Conservation (phyloP, 2,888 invertebrate species). For the Fissipunctia ypsillon region DNA sequence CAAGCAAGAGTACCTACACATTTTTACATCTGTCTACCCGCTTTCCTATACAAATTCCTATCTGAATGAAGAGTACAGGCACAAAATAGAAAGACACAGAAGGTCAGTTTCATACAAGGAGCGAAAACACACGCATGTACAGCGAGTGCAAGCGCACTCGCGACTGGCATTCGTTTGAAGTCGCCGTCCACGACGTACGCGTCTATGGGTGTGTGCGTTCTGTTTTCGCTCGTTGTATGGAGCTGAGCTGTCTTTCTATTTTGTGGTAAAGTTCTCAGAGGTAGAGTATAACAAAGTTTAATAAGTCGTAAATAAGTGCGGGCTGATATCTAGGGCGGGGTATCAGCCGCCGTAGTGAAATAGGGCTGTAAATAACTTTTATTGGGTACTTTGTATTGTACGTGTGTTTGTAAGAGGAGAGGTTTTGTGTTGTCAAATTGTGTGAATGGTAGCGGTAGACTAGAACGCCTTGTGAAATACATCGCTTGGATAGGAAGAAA, state of each 20-base stretch:
- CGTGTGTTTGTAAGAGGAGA: slow-evolving; percentile 4
- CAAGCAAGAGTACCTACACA: too few species aligned
- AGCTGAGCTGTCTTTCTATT: neutral
- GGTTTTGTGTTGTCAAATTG: neutral
- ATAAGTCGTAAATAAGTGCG: slow-evolving; percentile 60
- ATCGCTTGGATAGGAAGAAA: too few species aligned
- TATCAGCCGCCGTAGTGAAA: slow-evolving; percentile 35
- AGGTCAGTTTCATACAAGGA: neutral
- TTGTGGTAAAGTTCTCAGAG: slow-evolving; percentile 1
- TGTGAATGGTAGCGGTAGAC: neutral
- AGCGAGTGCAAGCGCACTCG: neutral
- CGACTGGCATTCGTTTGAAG: too few species aligned
- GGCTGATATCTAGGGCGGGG: slow-evolving; percentile 51
- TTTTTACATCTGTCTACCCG: slow-evolving; percentile 9
- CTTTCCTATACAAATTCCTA: neutral
- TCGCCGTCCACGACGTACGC: neutral
- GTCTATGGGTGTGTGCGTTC: neutral
- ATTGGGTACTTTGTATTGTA: slow-evolving; percentile 42
- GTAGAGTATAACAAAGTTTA: slow-evolving; percentile 44
- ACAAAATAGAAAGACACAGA: slow-evolving; percentile 2
- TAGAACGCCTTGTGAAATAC: neutral
- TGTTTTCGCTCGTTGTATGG: neutral
- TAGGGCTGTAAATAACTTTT: slow-evolving; percentile 50
- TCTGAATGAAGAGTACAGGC: neutral
- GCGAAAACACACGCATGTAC: neutral